These are phyloP conservation scores for Nemotelus pantherinus DNA, from an alignment of 2,888 invertebrate species.

Conservation along the genomic window DNA sequence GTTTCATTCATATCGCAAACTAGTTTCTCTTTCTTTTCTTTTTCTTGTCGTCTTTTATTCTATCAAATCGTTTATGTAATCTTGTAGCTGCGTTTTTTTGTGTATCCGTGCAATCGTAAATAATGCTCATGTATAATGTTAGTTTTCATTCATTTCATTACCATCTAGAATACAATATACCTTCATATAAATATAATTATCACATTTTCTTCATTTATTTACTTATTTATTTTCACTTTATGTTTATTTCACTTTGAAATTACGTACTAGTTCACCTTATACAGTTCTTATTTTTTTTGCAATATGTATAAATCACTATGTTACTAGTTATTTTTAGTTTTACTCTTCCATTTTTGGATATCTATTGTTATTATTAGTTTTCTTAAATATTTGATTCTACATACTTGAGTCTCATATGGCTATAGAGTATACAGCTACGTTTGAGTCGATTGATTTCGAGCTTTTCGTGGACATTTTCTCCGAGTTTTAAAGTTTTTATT, in stretches of 20 bases:
- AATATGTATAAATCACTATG: slow-evolving; percentile 11
- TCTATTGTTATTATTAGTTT: too few relatives aligned
- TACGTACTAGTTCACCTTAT: background rate
- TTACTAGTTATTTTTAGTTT: background rate
- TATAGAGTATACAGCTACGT: slow-evolving; percentile 17
- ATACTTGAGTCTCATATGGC: background rate
- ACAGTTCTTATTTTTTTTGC: slow-evolving; percentile 10
- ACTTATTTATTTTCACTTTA: slow-evolving; percentile 42
- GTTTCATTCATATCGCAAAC: slow-evolving; percentile 26
- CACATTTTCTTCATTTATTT: slow-evolving; percentile 47
- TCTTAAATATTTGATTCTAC: background rate
- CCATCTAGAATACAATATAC: slow-evolving; percentile 18
- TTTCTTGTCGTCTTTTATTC: too few relatives aligned
- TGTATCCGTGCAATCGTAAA: slow-evolving; percentile 11
- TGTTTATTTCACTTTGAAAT: slow-evolving; percentile 8
- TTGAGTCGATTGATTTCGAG: background rate
- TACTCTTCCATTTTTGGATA: slow-evolving; percentile 13
- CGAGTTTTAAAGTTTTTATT: background rate
- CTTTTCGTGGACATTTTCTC: background rate
- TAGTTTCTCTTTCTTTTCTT: too few relatives aligned
- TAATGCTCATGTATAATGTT: slow-evolving; percentile 42
- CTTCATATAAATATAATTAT: slow-evolving; percentile 50
- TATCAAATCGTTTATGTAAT: too few relatives aligned
- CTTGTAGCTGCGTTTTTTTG: too few relatives aligned
- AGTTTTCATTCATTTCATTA: slow-evolving; percentile 29